Percentiles rank a stretch among this genome's conserved stretches.
Evolutionary conservation across 2,797 vertebrate species (phyloP).

Genomic region (Poeciliopsis presidionis): DNA sequence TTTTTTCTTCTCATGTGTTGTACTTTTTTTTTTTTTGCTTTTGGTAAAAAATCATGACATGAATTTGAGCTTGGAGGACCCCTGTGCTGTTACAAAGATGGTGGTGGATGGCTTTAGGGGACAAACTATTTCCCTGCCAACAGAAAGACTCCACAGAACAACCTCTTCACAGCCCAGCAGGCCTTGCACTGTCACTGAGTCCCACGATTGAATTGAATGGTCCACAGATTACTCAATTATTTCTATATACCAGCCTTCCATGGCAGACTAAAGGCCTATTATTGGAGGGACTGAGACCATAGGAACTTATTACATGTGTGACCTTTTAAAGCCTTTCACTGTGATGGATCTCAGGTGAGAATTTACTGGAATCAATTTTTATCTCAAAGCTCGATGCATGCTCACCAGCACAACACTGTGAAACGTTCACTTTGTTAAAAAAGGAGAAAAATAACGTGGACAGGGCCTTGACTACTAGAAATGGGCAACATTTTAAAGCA

Average conservation of each 20-base stretch:
- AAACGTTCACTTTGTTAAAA: slow-evolving; percentile 77
- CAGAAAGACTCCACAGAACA: slow-evolving; percentile 71
- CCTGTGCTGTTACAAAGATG: slow-evolving; percentile 60
- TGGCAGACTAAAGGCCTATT: slow-evolving; percentile 87
- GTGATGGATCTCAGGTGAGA: slow-evolving; percentile 88
- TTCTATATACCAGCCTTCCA: slow-evolving; percentile 85
- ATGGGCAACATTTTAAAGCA: slow-evolving; percentile 78
- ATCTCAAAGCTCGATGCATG: slow-evolving; percentile 79
- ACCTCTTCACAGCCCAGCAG: slow-evolving; percentile 73
- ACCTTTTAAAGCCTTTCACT: slow-evolving; percentile 87
- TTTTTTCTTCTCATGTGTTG: slow-evolving; percentile 55
- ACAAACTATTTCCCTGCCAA: slow-evolving; percentile 76
- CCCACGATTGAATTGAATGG: slow-evolving; percentile 85
- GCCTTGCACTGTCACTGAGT: slow-evolving; percentile 75
- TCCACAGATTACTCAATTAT: slow-evolving; percentile 90
- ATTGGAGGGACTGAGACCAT: slow-evolving; percentile 86
- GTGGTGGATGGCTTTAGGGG: slow-evolving; percentile 67
- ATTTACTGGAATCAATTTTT: slow-evolving; percentile 88
- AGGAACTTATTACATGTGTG: slow-evolving; percentile 89
- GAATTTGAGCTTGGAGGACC: slow-evolving; percentile 65
- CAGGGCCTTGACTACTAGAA: slow-evolving; percentile 69
- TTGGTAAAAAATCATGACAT: slow-evolving; percentile 57
- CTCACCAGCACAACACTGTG: slow-evolving; percentile 72
- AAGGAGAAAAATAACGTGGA: slow-evolving; percentile 37
- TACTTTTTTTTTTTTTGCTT: slow-evolving; percentile 52